Conservation (phyloP, 2,888 invertebrate genomes). For the Eulithis testata region DNA sequence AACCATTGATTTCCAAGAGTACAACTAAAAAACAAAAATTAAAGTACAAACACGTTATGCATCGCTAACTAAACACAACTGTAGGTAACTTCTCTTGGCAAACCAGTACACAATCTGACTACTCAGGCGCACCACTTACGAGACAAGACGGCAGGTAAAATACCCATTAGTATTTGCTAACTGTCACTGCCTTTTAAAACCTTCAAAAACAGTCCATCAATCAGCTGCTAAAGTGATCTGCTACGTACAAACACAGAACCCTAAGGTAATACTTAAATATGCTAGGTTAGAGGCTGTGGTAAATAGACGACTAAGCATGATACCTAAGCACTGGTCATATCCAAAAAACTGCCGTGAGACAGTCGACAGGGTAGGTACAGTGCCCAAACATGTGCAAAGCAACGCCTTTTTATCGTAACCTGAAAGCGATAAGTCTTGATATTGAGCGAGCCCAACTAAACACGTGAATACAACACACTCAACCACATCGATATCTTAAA, state of each 20-base stretch:
- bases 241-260: conserved; percentile 74
- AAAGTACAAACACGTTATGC: conserved; percentile 85
- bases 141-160: conserved; percentile 58
- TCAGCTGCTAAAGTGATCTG: conserved; percentile 75
- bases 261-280: conserved; percentile 78
- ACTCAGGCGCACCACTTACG: conserved; percentile 80
- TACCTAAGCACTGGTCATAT: conserved; percentile 1
- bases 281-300: conserved; percentile 59
- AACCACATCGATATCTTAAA: conserved; percentile 63
- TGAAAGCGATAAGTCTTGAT: conserved; percentile 81
- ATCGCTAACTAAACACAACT: conserved; percentile 84
- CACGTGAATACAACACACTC: conserved; percentile 75
- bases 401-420: conserved; percentile 25
- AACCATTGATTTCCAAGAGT: conserved; percentile 85
- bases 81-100: conserved; percentile 85
- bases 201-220: conserved; percentile 75
- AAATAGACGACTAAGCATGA: conserved; percentile 25
- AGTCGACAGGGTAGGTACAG: background rate
- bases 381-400: conserved; percentile 17
- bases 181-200: conserved; percentile 73
- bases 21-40: conserved; percentile 85
- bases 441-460: conserved; percentile 83
- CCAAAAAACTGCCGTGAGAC: background rate
- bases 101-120: conserved; percentile 80
- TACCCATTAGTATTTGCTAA: conserved; percentile 58